phyloP scores from a whole-genome alignment of 2,113 vertebrate species.

The Glareola pratincola region DNA sequence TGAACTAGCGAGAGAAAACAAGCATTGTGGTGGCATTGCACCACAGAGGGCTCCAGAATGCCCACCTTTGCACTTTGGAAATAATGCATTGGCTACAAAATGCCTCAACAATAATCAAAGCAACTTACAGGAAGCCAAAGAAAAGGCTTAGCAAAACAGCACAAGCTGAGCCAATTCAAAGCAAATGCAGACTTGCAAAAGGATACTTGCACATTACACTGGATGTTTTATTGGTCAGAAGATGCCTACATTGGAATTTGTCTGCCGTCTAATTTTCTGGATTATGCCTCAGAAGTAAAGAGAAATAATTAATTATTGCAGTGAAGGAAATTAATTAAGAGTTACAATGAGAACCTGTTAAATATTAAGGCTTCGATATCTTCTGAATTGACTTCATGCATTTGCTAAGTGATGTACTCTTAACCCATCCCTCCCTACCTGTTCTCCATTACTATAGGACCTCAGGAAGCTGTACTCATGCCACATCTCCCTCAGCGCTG shows the following conservation, averaged over 20 bases:
- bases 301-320: background rate
- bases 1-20: background rate
- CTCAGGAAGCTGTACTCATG: background rate
- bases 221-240: background rate
- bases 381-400: background rate
- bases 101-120: background rate
- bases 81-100: background rate
- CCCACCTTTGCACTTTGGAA: background rate
- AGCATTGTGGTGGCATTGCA: background rate
- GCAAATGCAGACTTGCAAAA: background rate
- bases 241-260: background rate
- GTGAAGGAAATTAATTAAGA: background rate
- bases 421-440: background rate
- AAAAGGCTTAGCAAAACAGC: background rate
- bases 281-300: background rate
- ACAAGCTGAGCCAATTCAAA: background rate
- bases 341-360: background rate
- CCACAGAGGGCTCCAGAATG: background rate
- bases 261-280: background rate
- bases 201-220: background rate
- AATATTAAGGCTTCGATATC: background rate
- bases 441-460: rapidly evolving
- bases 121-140: background rate
- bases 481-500: background rate
- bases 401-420: background rate